Conservation (phyloP, 2,888 invertebrate species). For the Cabera pusaria region DNA sequence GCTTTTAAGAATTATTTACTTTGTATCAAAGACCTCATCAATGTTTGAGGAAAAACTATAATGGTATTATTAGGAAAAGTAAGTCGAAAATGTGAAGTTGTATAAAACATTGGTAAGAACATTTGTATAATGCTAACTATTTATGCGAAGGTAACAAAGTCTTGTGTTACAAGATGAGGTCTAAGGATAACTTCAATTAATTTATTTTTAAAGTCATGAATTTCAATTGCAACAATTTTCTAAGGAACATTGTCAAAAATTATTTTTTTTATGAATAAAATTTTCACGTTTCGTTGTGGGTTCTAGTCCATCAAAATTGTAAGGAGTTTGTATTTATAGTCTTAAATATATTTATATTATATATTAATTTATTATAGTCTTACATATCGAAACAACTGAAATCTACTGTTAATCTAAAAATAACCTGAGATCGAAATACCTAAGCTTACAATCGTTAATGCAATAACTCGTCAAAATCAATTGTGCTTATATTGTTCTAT, state of each 20-base stretch:
- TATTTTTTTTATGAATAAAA: constrained; percentile 50
- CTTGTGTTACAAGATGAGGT: constrained; percentile 28
- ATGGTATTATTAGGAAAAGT: constrained; percentile 38
- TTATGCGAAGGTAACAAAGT: constrained; percentile 3
- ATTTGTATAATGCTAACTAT: constrained; percentile 6
- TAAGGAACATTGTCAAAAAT: constrained; percentile 56
- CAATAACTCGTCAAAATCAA: no score
- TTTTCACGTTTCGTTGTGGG: constrained; percentile 68
- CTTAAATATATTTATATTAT: no score
- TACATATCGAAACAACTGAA: no score
- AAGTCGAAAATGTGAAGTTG: constrained; percentile 20
- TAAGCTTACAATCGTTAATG: no score
- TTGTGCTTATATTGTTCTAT: no score
- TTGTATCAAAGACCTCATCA: constrained; percentile 36
- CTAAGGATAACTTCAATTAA: constrained; percentile 34
- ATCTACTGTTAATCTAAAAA: no score
- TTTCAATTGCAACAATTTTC: constrained; percentile 37
- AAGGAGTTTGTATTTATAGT: constrained; percentile 60
- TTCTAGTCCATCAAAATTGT: constrained; percentile 80
- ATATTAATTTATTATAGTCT: no score
- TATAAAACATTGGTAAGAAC: constrained; percentile 1
- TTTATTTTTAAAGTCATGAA: constrained; percentile 36
- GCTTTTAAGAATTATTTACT: constrained; percentile 37
- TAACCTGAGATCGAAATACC: no score
- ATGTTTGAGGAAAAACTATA: constrained; percentile 36